Evolutionary conservation across 2,113 vertebrate species (phyloP).

Genomic region (Leucoraja erinaceus): DNA sequence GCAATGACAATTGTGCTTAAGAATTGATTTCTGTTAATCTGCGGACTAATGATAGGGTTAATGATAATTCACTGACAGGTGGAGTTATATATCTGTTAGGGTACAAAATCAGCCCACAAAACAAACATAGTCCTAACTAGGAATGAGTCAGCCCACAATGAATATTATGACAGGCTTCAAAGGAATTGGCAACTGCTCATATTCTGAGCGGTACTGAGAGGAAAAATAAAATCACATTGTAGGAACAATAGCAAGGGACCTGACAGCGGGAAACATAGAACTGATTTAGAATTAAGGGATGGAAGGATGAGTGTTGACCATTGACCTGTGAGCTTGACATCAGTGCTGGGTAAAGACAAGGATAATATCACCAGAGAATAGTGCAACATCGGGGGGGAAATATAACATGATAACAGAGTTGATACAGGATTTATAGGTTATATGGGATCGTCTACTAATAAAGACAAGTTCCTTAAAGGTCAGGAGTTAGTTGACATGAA

Average conservation of each 20-base stretch:
- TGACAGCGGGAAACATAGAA: background rate
- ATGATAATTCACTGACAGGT: background rate
- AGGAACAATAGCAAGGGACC: background rate
- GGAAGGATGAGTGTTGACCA: background rate
- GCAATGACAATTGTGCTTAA: background rate
- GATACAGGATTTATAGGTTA: background rate
- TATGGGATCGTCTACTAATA: background rate
- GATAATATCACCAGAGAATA: background rate
- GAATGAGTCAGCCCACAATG: background rate
- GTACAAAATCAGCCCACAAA: background rate
- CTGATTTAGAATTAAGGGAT: background rate
- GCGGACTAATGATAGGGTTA: background rate
- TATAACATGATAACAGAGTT: background rate
- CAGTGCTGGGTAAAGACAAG: background rate
- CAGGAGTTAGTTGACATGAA: background rate
- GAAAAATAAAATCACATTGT: background rate
- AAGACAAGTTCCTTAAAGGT: background rate
- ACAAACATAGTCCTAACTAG: background rate
- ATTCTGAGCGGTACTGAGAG: background rate
- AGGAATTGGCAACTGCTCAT: background rate
- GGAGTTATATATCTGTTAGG: background rate
- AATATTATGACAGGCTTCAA: background rate
- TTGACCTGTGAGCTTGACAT: background rate
- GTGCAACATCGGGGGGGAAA: slow-evolving; percentile 3
- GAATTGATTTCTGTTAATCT: background rate